These are phyloP conservation scores for Sisor rabdophorus DNA, from an alignment of 2,113 vertebrate genomes.

Conservation along the genomic window DNA sequence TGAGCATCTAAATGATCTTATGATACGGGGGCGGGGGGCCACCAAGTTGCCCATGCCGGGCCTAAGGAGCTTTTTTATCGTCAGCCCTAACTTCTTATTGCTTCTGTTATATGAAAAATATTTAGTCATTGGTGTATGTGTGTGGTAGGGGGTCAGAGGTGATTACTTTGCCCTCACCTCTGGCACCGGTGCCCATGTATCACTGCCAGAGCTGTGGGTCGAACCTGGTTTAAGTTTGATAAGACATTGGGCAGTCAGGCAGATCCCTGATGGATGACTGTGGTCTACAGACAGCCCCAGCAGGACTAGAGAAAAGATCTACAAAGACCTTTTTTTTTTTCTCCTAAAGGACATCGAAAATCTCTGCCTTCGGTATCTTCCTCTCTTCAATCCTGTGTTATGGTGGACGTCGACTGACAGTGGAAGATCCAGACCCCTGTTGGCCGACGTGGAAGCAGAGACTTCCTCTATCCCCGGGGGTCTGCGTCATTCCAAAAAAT, in stretches of 20 bases:
- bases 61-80: too few relatives aligned
- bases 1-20: not conserved
- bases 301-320: conserved; percentile 21
- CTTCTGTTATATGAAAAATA: too few relatives aligned
- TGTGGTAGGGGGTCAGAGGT: not conserved
- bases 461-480: conserved; percentile 40
- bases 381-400: conserved; percentile 53
- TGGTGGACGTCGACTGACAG: conserved; percentile 38
- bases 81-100: too few relatives aligned
- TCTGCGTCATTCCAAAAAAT: conserved; percentile 40
- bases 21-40: too few relatives aligned
- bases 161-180: conserved; percentile 39
- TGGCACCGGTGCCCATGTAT: conserved; percentile 42
- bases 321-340: conserved; percentile 5
- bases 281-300: conserved; percentile 26
- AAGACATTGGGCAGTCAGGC: conserved; percentile 33
- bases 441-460: conserved; percentile 10
- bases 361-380: conserved; percentile 4
- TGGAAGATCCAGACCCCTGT: conserved; percentile 4
- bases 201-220: conserved; percentile 39
- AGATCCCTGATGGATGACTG: conserved; percentile 42
- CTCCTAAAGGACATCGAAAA: not conserved
- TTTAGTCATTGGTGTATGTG: too few relatives aligned
- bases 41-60: too few relatives aligned
- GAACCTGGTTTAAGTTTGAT: conserved; percentile 48